A percentile compares a stretch with the other conserved stretches of the same genome.
phyloP scores from a whole-genome alignment of 2,797 vertebrate species.

The Acanthurus lineatus region DNA sequence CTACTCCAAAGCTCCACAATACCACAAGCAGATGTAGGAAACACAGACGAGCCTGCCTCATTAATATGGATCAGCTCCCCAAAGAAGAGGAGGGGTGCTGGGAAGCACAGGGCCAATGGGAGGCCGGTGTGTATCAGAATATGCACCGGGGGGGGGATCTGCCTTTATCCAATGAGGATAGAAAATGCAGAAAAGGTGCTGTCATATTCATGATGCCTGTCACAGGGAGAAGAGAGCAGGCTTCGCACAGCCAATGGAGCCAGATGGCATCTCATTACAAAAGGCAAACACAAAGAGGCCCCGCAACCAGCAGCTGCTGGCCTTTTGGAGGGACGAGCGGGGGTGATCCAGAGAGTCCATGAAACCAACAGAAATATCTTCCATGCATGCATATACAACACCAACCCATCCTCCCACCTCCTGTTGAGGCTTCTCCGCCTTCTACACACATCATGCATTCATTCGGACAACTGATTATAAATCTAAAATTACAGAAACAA shows the following conservation, averaged over 20 bases:
- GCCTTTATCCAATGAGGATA: conserved; percentile 67
- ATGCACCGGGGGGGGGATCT: conserved; percentile 50
- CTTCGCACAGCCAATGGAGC: conserved; percentile 70
- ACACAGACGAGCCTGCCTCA: conserved; percentile 80
- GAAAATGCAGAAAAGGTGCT: conserved; percentile 47
- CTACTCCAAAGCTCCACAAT: conserved; percentile 83
- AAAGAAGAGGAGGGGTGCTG: conserved; percentile 84
- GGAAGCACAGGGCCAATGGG: conserved; percentile 80
- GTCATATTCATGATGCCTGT: conserved; percentile 76
- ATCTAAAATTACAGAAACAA: not conserved
- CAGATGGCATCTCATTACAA: conserved; percentile 86
- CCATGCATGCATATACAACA: conserved; percentile 36
- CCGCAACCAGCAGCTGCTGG: conserved; percentile 81
- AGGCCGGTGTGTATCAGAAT: conserved; percentile 55
- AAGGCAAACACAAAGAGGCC: conserved; percentile 81
- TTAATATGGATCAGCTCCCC: conserved; percentile 87
- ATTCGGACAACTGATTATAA: conserved; percentile 17
- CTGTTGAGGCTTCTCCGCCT: conserved; percentile 22
- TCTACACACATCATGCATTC: conserved; percentile 10
- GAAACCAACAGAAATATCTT: conserved; percentile 48
- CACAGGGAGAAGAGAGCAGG: conserved; percentile 61
- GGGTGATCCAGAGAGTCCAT: conserved; percentile 48
- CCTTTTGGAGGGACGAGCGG: conserved; percentile 59
- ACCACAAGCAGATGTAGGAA: conserved; percentile 82
- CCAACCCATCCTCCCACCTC: conserved; percentile 14